These are phyloP conservation scores for Nysson spinosus DNA, from an alignment of 2,888 invertebrate genomes.

Conservation along the genomic window DNA sequence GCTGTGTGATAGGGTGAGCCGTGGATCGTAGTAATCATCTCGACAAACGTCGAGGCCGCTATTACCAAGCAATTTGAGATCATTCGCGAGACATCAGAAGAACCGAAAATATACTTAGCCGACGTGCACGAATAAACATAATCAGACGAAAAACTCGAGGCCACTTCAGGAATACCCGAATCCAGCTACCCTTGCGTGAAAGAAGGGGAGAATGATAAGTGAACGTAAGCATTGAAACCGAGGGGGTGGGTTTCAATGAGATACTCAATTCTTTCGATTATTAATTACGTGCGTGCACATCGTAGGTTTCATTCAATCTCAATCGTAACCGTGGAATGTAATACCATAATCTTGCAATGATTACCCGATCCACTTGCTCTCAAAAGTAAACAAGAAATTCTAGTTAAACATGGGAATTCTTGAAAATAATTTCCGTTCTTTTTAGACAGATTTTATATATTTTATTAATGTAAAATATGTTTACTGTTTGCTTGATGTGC, in stretches of 20 bases:
- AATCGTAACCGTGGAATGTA: conserved; percentile 1
- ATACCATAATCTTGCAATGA: too few relatives aligned
- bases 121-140: conserved; percentile 66
- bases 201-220: conserved; percentile 48
- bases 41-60: conserved; percentile 53
- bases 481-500: too few relatives aligned
- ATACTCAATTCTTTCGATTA: conserved; percentile 50
- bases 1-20: conserved; percentile 13
- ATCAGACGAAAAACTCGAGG: conserved; percentile 62
- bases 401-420: too few relatives aligned
- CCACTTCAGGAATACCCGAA: conserved; percentile 55
- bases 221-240: conserved; percentile 27
- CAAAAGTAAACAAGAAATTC: too few relatives aligned
- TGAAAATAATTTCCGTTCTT: too few relatives aligned
- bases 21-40: conserved; percentile 47
- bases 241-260: conserved; percentile 45
- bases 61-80: conserved; percentile 69
- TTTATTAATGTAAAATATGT: too few relatives aligned
- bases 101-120: conserved; percentile 65
- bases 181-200: conserved; percentile 57
- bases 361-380: too few relatives aligned
- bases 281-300: conserved; percentile 33
- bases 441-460: too few relatives aligned
- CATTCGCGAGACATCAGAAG: conserved; percentile 68
- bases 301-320: conserved; percentile 43